Evolutionary conservation across 1,140 invertebrate species (phyloP), one percentile per base, ranked within the genome.

Genomic region (Drusus annulatus): DNA sequence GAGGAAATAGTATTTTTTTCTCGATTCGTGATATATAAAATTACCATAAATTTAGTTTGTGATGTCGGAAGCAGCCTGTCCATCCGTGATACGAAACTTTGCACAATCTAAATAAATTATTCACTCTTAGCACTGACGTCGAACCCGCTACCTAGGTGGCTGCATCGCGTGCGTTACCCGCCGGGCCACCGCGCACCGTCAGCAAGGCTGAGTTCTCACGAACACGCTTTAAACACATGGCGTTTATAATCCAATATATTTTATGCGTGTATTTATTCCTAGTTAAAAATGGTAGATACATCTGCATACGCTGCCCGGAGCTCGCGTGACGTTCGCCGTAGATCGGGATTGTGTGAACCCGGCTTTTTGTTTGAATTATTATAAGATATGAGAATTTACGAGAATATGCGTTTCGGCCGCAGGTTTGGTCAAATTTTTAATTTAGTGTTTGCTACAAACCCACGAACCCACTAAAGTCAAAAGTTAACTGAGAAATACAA

Each of bases 101-200:
- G 31, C 2, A 7, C 31, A 36, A 36, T 36, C 8, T 36, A 36
- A 36, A 36, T 36, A 36, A 36, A 36, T 36, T 36, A 36, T 36
- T 36, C 31, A 36, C 31, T 68, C 15, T 31, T 68, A 68, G 52
- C 19, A 10, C 36, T 5, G 19, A 56, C 31, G n/a, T 76, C 56
- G 75, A 76, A 62, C 56, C 56, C n/a, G 75, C 76, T 36, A 78
- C 76, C 62, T n/a, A 50, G 76, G 76, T 54, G 60, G 62, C 76
- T 68, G 19, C 6, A 68, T 78, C 76, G 76, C 76, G 76, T 78
- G 76, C 56, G 54, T 16, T 51, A 68, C 62, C 76, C 76, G 52
- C 45, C 28, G 21, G 23, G 76, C 76, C 76, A 50, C 54, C 58
- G 45, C 15, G 28, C n/a, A 17, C 25, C 21, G 60, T 36, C 8